A percentile compares a stretch with the other conserved stretches of the same genome.
phyloP scores from a whole-genome alignment of 2,888 invertebrate genomes.

The Hirtodrosophila duncani region DNA sequence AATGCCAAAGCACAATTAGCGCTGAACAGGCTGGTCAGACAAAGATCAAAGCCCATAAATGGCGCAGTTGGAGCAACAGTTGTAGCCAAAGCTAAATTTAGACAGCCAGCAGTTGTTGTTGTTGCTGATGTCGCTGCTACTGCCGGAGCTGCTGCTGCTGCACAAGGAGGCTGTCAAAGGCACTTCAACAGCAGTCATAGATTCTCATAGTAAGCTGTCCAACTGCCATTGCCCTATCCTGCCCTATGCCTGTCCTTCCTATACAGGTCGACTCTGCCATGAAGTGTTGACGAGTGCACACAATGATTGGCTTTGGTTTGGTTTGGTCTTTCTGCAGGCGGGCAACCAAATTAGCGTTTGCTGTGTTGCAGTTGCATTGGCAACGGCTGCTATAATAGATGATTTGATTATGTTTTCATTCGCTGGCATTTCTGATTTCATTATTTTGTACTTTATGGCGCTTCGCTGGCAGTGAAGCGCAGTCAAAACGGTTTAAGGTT shows the following conservation, averaged over 20 bases:
- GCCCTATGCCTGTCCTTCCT: conserved; percentile 13
- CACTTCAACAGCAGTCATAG: conserved; percentile 50
- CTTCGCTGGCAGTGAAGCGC: conserved; percentile 3
- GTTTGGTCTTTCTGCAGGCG: conserved; percentile 59
- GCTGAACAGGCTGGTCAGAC: conserved; percentile 35
- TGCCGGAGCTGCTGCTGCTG: not conserved
- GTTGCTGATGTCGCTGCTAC: conserved; percentile 5
- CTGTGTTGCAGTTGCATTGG: conserved; percentile 12
- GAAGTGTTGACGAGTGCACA: conserved; percentile 14
- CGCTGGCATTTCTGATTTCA: conserved; percentile 54
- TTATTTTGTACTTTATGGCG: conserved; percentile 56
- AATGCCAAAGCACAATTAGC: conserved; percentile 70
- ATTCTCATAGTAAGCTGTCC: conserved; percentile 58
- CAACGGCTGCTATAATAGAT: conserved; percentile 57
- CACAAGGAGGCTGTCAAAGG: conserved; percentile 14
- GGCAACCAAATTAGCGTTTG: conserved; percentile 53
- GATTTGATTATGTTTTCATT: conserved; percentile 63
- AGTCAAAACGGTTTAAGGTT: conserved; percentile 20
- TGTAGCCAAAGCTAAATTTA: conserved; percentile 68
- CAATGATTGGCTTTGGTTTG: conserved; percentile 24
- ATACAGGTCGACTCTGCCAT: conserved; percentile 17
- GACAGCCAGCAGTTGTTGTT: conserved; percentile 33
- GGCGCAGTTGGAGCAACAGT: conserved; percentile 46
- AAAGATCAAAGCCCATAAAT: conserved; percentile 65
- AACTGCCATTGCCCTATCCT: no score